phyloP scores from a whole-genome alignment of 2,888 invertebrate genomes.

The Nomada hirtipes region DNA sequence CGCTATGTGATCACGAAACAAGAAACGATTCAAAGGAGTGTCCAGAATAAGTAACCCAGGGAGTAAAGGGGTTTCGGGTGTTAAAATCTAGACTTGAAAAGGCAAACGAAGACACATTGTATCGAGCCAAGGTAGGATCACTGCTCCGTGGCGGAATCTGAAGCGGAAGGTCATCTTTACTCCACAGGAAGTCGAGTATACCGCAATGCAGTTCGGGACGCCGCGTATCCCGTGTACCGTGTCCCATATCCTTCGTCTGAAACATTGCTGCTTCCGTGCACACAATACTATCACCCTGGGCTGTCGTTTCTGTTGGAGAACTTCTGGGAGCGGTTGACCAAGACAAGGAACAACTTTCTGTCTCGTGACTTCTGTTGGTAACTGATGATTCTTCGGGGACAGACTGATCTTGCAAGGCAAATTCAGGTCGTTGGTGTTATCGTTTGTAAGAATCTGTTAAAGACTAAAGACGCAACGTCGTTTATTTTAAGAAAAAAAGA shows the following conservation, averaged over 20 bases:
- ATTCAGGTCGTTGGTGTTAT: no score
- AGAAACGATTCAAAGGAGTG: neutral
- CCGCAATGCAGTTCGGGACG: conserved; percentile 77
- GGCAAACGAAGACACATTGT: conserved; percentile 31
- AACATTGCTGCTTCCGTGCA: conserved; percentile 52
- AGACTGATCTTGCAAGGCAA: conserved; percentile 7
- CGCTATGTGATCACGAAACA: neutral
- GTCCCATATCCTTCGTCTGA: conserved; percentile 70
- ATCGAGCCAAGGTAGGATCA: conserved; percentile 27
- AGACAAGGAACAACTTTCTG: conserved; percentile 9
- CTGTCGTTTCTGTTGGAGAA: conserved; percentile 34
- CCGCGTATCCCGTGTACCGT: conserved; percentile 64
- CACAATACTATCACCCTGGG: conserved; percentile 67
- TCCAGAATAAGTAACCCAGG: neutral
- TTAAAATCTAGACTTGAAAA: neutral
- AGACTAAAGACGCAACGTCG: no score
- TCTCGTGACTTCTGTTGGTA: neutral
- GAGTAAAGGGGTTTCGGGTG: neutral
- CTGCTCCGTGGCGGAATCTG: conserved; percentile 41
- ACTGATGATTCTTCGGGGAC: conserved; percentile 15
- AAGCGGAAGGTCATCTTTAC: conserved; percentile 66
- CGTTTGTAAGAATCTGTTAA: no score
- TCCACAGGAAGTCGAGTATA: conserved; percentile 71
- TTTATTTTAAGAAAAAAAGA: no score
- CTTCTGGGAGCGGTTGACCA: conserved; percentile 31